Conservation (phyloP, 2,797 vertebrate species). For the Gila robusta region DNA sequence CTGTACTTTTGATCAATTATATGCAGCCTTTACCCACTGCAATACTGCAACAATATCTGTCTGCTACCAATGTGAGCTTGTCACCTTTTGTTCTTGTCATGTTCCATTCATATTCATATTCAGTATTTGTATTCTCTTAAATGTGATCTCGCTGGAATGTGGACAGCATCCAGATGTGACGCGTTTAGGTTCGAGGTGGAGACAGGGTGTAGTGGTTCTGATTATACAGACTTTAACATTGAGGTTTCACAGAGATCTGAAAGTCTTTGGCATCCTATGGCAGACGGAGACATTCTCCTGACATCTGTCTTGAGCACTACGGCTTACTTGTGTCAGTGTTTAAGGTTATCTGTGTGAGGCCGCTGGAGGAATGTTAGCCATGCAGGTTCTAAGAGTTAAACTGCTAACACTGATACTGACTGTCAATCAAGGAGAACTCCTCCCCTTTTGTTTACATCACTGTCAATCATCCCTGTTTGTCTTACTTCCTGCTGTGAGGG, state of each 20-base stretch:
- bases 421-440: conserved; percentile 38
- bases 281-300: conserved; percentile 43
- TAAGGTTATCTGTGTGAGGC: conserved; percentile 22
- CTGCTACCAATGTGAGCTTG: neutral
- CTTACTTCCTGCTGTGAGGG: conserved; percentile 19
- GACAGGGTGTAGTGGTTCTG: conserved; percentile 15
- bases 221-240: conserved; percentile 15
- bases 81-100: neutral
- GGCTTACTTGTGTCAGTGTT: conserved; percentile 18
- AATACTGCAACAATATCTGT: neutral
- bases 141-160: conserved; percentile 23
- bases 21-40: neutral
- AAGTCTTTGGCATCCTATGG: neutral
- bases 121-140: neutral
- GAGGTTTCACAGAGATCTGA: conserved; percentile 29
- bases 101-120: conserved; percentile 4
- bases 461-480: conserved; percentile 44
- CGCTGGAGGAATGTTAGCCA: conserved; percentile 34
- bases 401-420: conserved; percentile 26
- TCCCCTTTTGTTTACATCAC: conserved; percentile 12
- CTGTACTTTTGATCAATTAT: neutral
- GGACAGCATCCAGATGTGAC: conserved; percentile 16
- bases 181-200: conserved; percentile 13
- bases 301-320: conserved; percentile 21
- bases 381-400: conserved; percentile 11